Percentiles rank a stretch among this genome's conserved stretches.
These are phyloP conservation scores for Styela clava DNA, from an alignment of 23 tunicate species.

Conservation along the genomic window DNA sequence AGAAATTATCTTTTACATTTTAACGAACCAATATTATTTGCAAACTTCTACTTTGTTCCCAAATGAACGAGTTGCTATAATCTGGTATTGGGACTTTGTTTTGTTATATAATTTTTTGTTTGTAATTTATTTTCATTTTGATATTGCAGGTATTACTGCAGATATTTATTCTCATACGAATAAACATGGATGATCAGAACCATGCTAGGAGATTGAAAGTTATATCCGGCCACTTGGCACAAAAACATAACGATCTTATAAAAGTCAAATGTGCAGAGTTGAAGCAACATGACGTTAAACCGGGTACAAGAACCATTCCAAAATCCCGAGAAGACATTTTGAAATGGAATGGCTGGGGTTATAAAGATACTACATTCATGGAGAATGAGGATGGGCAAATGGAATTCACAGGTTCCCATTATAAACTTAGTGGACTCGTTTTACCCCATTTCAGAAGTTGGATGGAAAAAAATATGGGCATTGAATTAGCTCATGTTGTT, in stretches of 20 bases:
- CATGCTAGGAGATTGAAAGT: constrained; percentile 10
- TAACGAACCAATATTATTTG: no score
- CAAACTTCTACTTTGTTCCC: no score
- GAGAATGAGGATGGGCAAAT: constrained; percentile 61
- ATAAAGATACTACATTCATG: constrained; percentile 59
- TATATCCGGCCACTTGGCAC: constrained; percentile 18
- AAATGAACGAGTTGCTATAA: no score
- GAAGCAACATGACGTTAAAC: constrained; percentile 26
- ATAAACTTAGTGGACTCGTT: constrained; percentile 69
- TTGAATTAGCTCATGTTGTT: constrained; percentile 39
- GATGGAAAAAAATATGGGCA: constrained; percentile 76
- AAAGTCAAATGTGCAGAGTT: constrained; percentile 22
- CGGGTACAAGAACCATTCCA: constrained; percentile 81
- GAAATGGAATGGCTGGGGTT: constrained; percentile 93
- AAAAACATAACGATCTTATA: background rate
- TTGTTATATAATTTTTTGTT: no score
- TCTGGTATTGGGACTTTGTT: no score
- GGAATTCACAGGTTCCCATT: constrained; percentile 75
- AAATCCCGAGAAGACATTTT: constrained; percentile 75
- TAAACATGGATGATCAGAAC: constrained; percentile 9
- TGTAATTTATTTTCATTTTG: no score
- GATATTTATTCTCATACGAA: no score
- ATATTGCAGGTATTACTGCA: no score
- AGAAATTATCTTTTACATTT: no score
- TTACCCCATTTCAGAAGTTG: constrained; percentile 73